Evolutionary conservation across 2,797 vertebrate species (phyloP).

Genomic region (Cercopithecus mitis): DNA sequence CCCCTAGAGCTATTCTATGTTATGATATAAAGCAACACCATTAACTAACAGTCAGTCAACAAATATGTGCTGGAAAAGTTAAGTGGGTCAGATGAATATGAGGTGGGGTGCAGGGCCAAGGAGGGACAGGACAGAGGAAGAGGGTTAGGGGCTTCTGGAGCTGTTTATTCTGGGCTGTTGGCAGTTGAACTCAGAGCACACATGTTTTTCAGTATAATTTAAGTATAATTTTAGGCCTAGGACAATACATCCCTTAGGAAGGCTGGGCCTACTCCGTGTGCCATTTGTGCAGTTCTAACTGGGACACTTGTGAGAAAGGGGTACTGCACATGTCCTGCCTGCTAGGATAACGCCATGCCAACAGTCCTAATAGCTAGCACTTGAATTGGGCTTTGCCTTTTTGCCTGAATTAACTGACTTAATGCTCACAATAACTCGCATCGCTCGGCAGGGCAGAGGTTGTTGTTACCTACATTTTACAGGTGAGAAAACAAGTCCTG

Average conservation of each 20-base stretch:
- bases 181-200: not conserved
- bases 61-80: not conserved
- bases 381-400: not conserved
- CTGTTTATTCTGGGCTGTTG: not conserved
- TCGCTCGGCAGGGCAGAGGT: not conserved
- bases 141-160: fast-evolving
- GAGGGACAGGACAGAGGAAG: not conserved
- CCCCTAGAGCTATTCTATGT: not conserved
- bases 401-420: not conserved
- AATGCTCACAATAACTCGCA: fast-evolving
- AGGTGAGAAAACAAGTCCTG: not conserved
- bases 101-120: not conserved
- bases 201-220: not conserved
- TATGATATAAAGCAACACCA: too few species aligned
- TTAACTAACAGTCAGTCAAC: not conserved
- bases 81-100: not conserved
- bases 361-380: not conserved
- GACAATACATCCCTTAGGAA: not conserved
- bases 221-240: not conserved
- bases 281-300: not conserved
- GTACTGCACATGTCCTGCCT: fast-evolving
- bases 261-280: fast-evolving
- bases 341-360: fast-evolving
- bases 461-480: not conserved
- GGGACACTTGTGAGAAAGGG: not conserved